Evolutionary conservation across 1,140 invertebrate genomes (phyloP).

Genomic region (Matsumurasca onukii): DNA sequence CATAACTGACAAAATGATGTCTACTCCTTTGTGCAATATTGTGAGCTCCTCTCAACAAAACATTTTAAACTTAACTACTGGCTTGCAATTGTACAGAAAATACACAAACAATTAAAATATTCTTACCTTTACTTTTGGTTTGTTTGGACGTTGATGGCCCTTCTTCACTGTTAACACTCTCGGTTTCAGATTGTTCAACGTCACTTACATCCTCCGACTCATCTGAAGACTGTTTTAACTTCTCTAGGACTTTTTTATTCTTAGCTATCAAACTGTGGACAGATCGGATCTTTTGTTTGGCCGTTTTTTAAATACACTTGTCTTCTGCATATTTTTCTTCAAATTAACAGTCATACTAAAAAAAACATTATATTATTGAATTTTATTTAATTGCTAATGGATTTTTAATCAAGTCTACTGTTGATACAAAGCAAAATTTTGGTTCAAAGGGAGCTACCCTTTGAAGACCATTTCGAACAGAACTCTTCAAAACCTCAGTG

Average conservation of each 20-base stretch:
- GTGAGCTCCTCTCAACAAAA: not conserved
- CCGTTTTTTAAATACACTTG: slow-evolving; percentile 22
- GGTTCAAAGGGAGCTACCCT: too few species aligned
- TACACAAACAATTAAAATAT: not conserved
- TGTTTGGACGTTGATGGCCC: not conserved
- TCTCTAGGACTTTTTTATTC: slow-evolving; percentile 15
- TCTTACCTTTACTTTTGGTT: not conserved
- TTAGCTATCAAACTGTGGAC: slow-evolving; percentile 9
- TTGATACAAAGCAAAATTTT: too few species aligned
- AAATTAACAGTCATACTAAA: slow-evolving; percentile 8
- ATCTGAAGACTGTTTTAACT: not conserved
- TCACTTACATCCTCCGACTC: not conserved
- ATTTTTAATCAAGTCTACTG: too few species aligned
- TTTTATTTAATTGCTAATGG: too few species aligned
- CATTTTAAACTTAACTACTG: not conserved
- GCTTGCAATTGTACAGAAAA: not conserved
- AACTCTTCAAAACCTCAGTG: too few species aligned
- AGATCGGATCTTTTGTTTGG: slow-evolving; percentile 8
- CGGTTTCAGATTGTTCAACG: not conserved
- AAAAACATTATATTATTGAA: too few species aligned
- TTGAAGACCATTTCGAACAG: too few species aligned
- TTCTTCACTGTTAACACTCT: not conserved
- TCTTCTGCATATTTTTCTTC: slow-evolving; percentile 11
- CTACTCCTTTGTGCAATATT: not conserved
- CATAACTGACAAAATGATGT: not conserved